phyloP scores from a whole-genome alignment of 1,140 invertebrate genomes.

The Drosophila triauraria region DNA sequence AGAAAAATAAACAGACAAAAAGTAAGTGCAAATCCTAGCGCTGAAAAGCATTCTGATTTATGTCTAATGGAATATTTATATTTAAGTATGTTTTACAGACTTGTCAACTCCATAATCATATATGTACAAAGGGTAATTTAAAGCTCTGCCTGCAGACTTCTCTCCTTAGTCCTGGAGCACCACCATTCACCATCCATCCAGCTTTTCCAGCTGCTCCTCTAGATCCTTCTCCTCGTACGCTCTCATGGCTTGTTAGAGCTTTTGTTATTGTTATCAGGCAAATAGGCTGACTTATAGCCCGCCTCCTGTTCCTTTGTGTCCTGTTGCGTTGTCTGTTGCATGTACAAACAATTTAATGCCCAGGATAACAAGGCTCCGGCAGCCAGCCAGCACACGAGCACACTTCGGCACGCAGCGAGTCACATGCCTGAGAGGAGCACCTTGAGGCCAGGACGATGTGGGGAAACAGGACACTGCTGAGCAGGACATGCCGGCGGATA shows the following conservation, averaged over 20 bases:
- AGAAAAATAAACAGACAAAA: background rate
- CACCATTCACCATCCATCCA: background rate
- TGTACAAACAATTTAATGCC: slow-evolving; percentile 76
- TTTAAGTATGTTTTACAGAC: slow-evolving; percentile 9
- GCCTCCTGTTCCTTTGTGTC: slow-evolving; percentile 46
- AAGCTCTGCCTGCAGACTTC: slow-evolving; percentile 13
- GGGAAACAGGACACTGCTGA: slow-evolving; percentile 10
- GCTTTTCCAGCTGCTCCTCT: slow-evolving; percentile 1
- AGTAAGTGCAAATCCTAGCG: background rate
- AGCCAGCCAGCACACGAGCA: slow-evolving; percentile 10
- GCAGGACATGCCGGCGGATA: slow-evolving; percentile 31
- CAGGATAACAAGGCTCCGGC: slow-evolving; percentile 62
- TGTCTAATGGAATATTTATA: slow-evolving; percentile 11
- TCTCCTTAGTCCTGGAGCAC: background rate
- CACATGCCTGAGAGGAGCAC: slow-evolving; percentile 36
- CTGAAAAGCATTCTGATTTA: slow-evolving; percentile 3
- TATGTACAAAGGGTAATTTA: slow-evolving; percentile 27
- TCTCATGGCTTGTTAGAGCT: slow-evolving; percentile 39
- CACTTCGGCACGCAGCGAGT: slow-evolving; percentile 47
- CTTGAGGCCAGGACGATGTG: slow-evolving; percentile 13
- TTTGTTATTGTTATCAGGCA: slow-evolving; percentile 69
- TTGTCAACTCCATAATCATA: slow-evolving; percentile 13
- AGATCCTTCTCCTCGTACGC: background rate
- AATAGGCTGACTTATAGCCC: slow-evolving; percentile 66
- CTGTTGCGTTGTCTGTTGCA: slow-evolving; percentile 45